Evolutionary conservation across 1,140 invertebrate genomes (phyloP).

Genomic region (Eciton burchellii): DNA sequence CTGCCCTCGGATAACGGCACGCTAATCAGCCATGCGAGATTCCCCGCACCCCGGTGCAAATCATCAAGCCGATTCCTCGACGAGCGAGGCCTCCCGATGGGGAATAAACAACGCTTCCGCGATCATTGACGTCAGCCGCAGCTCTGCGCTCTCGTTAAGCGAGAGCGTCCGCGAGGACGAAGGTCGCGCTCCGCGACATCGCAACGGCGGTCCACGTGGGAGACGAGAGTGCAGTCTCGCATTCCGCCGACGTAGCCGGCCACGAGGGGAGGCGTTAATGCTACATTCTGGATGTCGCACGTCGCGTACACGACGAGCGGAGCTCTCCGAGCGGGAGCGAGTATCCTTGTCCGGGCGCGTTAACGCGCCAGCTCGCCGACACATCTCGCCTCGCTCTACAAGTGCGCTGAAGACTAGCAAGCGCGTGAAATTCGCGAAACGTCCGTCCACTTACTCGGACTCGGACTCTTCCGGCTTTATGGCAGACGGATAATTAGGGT

Average conservation of each 20-base stretch:
- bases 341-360: slow-evolving; percentile 60
- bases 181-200: background rate
- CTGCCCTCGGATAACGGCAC: background rate
- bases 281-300: slow-evolving; percentile 53
- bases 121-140: no score
- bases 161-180: no score
- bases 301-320: slow-evolving; percentile 28
- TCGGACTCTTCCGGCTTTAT: no score
- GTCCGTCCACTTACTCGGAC: background rate
- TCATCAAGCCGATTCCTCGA: no score
- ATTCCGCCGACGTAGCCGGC: slow-evolving; percentile 45
- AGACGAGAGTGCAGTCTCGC: slow-evolving; percentile 32
- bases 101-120: no score
- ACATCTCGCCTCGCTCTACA: slow-evolving; percentile 49
- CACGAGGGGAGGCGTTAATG: slow-evolving; percentile 52
- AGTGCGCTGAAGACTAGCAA: slow-evolving; percentile 40
- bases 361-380: slow-evolving; percentile 50
- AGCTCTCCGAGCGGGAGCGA: slow-evolving; percentile 41
- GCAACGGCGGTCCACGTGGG: slow-evolving; percentile 23
- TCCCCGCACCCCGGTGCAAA: no score
- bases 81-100: no score
- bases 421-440: slow-evolving; percentile 30
- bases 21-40: background rate
- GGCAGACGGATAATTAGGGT: no score
- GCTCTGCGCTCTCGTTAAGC: no score